Evolutionary conservation across 1,140 invertebrate genomes (phyloP), one percentile per base, ranked within the genome.

Genomic region (Leptinotarsa defecta): DNA sequence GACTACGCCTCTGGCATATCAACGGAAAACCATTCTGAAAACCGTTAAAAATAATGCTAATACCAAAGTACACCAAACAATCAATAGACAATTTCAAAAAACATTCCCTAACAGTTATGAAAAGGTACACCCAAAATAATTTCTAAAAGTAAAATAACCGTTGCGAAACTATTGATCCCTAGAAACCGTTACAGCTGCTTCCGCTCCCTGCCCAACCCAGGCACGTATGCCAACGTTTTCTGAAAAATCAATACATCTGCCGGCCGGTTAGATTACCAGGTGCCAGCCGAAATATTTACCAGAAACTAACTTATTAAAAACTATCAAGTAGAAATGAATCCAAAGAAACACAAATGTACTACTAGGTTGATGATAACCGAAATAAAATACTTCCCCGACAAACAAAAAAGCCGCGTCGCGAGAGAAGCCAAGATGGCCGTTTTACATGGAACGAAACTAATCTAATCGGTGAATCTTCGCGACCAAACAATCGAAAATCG

Each of bases 131-230:
- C 34, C 8, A 43, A 43, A 43, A 43, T 43, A 43, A 43, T 43
- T 43, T 11, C 34, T 43, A 11, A 43, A 43, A 43, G 34, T 43
- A 11, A 57, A 15, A 19, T 15, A 57, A 57, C 52, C 52, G 52
- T 49, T 49, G 34, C 13, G 52, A 57, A 57, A 57, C 52, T 57
- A 57, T 43, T n/a, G 19, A 34, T 20, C 34, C 61, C 61, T 15
- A 61, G 68, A 74, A 74, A 74, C 73, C 73, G 73, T 74, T 74
- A 74, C 48, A 68, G 19, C 57, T 74, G 43, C n/a, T 57, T 57
- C 52, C 52, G 52, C 52, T 57, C 52, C n/a, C 52, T 15, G 52
- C 52, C 52, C 64, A 22, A 63, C 27, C 27, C 43, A 74, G 13
- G 22, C 49, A 61, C 49, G 70, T 67, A 34, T 34, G 34, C 69